These are phyloP conservation scores for Emmelina monodactyla DNA, from an alignment of 2,888 invertebrate species.

Conservation along the genomic window DNA sequence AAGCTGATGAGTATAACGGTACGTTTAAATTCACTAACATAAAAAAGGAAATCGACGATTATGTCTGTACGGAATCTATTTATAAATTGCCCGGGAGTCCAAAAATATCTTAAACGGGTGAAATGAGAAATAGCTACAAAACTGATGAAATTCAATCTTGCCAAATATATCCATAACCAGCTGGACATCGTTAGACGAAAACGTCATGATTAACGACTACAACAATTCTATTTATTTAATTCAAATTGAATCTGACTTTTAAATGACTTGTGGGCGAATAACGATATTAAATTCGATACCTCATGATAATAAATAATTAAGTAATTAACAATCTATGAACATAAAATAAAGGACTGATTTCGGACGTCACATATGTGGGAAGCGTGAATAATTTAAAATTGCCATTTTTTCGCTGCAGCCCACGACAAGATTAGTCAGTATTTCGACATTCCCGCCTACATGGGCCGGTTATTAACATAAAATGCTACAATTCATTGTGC, in stretches of 20 bases:
- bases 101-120: constrained; percentile 25
- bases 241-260: constrained; percentile 11
- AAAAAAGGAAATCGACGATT: no score
- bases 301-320: constrained; percentile 42
- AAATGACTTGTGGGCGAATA: constrained; percentile 31
- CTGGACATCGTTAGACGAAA: constrained; percentile 6
- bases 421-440: constrained; percentile 61
- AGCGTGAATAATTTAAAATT: constrained; percentile 63
- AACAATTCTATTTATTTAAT: constrained; percentile 20
- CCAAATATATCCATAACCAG: constrained; percentile 22
- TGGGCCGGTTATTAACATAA: constrained; percentile 54
- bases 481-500: constrained; percentile 59
- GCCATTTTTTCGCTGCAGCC: constrained; percentile 58
- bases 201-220: constrained; percentile 18
- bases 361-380: constrained; percentile 41
- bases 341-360: constrained; percentile 45
- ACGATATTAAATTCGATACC: constrained; percentile 18
- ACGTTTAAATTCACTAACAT: not conserved
- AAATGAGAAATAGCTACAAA: constrained; percentile 20
- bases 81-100: constrained; percentile 30
- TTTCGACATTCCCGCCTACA: constrained; percentile 59
- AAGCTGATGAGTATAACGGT: not conserved
- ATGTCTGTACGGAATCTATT: no score
- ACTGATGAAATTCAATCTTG: constrained; percentile 24
- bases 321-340: constrained; percentile 53